Base-by-base conservation (phyloP, 2,888 invertebrate species). In the Dolichopus griseipennis region DNA sequence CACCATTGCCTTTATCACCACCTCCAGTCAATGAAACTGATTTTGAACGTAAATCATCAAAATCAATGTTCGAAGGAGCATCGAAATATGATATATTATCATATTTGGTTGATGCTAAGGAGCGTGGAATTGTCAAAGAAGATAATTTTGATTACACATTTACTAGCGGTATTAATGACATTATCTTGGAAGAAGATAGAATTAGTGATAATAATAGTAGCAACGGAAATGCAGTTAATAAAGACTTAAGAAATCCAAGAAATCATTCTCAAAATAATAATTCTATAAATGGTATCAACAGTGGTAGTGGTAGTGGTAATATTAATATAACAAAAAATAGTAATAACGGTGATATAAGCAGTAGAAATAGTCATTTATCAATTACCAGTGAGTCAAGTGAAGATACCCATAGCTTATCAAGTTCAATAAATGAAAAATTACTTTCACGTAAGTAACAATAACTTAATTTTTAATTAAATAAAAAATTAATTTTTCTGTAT, bases 81-180 rank as follows among this genome's bases (percentile, higher is more conserved):
- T 92, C 93, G 18, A 93, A 93, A 78, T 93, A 93, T 75, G 94
- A 95, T 76, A 92, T 95, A 75, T 84, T 95, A 66, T 93, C 91
- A 70, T 95, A 94, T 77, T 83, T 95, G 72, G 93, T 94, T 70
- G 93, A 93, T 78, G 91, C 93, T 70, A 91, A 91, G 82, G 90
- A 90, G 79, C 84, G 90, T 71, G 89, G 89, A 7, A 85, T 90
- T 68, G 86, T 87, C 73, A 84, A 87, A 68, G 89, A 89, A 81
- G 90, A 89, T 77, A 84, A 85, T n/a, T 89, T 89, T 73, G 87
- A 87, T 34, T 89, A 85, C 73, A 86, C 82, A 73, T 86, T 87
- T 72, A 83, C 81, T 64, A 84, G 83, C 75, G 84, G 85, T 64
- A 81, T 80, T 67, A 84, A 83, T 73, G 82, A 84, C 65, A 81